Percentiles rank a stretch among this genome's conserved stretches.
Evolutionary conservation across 2,888 invertebrate genomes (phyloP).

Genomic region (Eudemis profundana): DNA sequence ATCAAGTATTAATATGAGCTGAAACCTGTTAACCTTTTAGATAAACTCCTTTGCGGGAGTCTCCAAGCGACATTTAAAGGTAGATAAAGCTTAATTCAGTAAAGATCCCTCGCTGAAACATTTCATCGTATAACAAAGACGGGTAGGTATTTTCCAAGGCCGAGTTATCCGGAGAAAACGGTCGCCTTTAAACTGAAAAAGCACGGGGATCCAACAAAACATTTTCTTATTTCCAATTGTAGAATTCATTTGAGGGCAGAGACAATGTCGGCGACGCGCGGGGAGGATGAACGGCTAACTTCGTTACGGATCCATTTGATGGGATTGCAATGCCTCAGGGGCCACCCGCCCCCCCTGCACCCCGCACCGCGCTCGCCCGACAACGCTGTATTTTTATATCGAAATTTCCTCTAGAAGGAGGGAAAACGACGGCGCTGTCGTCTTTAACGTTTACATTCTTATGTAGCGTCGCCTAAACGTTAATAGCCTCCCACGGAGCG

Average conservation of each 20-base stretch:
- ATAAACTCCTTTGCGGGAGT: constrained; percentile 46
- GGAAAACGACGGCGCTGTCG: constrained; percentile 76
- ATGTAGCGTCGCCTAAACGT: constrained; percentile 83
- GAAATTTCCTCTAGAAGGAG: constrained; percentile 82
- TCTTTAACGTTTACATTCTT: constrained; percentile 86
- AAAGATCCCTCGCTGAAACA: constrained; percentile 62
- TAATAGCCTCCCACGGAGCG: constrained; percentile 79
- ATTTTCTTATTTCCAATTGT: constrained; percentile 86
- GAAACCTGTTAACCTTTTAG: constrained; percentile 41
- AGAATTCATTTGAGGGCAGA: constrained; percentile 86
- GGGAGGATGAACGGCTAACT: constrained; percentile 88
- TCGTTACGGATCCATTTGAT: constrained; percentile 93
- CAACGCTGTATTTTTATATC: constrained; percentile 84
- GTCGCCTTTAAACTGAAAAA: constrained; percentile 83
- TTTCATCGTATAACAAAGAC: constrained; percentile 51
- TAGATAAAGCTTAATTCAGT: constrained; percentile 60
- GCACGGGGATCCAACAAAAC: constrained; percentile 83
- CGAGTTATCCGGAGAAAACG: constrained; percentile 76
- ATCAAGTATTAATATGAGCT: constrained; percentile 39
- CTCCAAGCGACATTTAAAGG: constrained; percentile 57
- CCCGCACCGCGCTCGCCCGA: constrained; percentile 61
- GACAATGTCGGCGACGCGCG: constrained; percentile 85
- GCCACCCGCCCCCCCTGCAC: constrained; percentile 65
- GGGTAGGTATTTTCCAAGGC: constrained; percentile 61
- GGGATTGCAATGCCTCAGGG: constrained; percentile 88